Conservation (phyloP, 2,888 invertebrate species). For the Thereva nobilitata region DNA sequence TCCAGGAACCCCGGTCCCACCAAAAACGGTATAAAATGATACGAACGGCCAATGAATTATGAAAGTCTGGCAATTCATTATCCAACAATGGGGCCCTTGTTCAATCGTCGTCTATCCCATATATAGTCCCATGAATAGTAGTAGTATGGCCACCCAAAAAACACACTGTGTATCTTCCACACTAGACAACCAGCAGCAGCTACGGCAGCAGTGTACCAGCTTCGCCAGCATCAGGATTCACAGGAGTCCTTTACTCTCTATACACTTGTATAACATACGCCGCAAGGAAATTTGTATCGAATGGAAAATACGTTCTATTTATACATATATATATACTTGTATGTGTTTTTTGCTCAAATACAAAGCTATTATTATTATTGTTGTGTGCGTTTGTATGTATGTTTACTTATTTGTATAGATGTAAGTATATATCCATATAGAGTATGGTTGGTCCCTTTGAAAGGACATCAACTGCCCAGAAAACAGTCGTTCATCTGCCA, state of each 20-base stretch:
- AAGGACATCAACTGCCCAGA: conserved; percentile 9
- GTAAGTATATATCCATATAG: too few species aligned
- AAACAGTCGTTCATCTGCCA: neutral
- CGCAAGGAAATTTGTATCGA: conserved; percentile 28
- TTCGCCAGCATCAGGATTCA: too few species aligned
- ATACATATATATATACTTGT: conserved; percentile 9
- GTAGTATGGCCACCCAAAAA: neutral
- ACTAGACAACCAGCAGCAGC: too few species aligned
- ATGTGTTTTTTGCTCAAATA: too few species aligned
- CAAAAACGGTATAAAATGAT: neutral
- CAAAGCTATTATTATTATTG: too few species aligned
- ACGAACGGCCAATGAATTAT: conserved; percentile 12
- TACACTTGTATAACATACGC: neutral
- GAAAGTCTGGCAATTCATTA: conserved; percentile 26
- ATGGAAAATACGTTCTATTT: conserved; percentile 24
- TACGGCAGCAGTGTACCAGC: too few species aligned
- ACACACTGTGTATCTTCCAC: neutral
- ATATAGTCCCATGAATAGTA: conserved; percentile 10
- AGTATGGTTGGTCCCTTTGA: neutral
- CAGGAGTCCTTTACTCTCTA: neutral
- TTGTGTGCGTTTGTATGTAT: too few species aligned
- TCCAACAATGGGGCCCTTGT: conserved; percentile 21
- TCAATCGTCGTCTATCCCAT: neutral
- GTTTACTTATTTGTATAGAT: too few species aligned
- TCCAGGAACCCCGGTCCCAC: neutral